Base-by-base conservation (phyloP, 2,113 vertebrate species). In the Apistogramma diplotaenia region DNA sequence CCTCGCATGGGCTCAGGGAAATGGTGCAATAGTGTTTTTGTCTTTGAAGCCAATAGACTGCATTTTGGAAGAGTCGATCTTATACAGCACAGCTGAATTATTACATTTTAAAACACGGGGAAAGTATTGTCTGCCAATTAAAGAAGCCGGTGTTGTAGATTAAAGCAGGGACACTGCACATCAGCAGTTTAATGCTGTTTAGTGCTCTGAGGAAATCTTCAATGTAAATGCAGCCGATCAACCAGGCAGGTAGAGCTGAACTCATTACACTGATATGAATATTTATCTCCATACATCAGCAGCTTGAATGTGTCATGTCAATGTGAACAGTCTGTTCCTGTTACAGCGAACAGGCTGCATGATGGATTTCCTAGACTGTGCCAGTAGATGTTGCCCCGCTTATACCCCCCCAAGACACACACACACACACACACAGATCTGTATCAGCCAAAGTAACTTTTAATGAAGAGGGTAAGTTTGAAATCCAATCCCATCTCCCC, bases 401-500 rank as follows among this genome's bases (percentile, higher is more conserved):
- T n/a, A n/a, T n/a, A n/a, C 33, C 33, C 8, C 7, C 33, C 33
- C 8, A 33, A 5, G 6, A 6, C 31, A 33, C 31, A 6, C 31
- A 6, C 31, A 33, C 31, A 6, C 31, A 33, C 33, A 33, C 33
- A 35, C 33, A 35, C 33, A 35, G 8, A 81, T 76, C 75, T 6
- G 3, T n/a, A 21, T 84, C 77, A 43, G 55, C 70, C 51, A 43
- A 65, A 88, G 49, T 31, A 76, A 78, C 80, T 79, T 85, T 74
- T 87, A 85, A 90, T 83, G 70, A 83, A 35, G 59, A 37, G 60
- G 29, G 23, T 56, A 51, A 70, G 65, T 81, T 78, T 62, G 19
- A 80, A 76, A 79, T 71, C 33, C 11, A 76, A 57, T 61, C 21
- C 10, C 0, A 16, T 33, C 54, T 25, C 25, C 65, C 49, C 25